phyloP scores from a whole-genome alignment of 2,797 vertebrate genomes.

The Poeciliopsis gracilis region DNA sequence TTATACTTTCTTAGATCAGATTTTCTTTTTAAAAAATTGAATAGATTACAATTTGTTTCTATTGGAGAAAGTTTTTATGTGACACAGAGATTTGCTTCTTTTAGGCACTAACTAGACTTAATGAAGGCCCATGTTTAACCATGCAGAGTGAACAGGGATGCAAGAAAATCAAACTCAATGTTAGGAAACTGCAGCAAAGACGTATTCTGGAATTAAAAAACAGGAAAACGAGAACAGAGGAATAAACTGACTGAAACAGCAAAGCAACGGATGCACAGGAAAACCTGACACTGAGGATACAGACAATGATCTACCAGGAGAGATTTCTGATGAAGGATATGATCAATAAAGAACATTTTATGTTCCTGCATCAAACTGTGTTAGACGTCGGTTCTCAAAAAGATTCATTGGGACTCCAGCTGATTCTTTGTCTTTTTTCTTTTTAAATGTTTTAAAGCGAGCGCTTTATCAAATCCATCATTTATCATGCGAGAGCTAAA shows the following conservation, averaged over 20 bases:
- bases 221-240: background rate
- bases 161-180: background rate
- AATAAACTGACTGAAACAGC: background rate
- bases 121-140: background rate
- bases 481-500: slow-evolving; percentile 25
- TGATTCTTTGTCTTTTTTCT: slow-evolving; percentile 45
- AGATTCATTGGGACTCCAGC: slow-evolving; percentile 27
- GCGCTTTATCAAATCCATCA: slow-evolving; percentile 27
- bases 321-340: background rate
- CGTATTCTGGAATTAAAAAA: background rate
- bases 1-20: background rate
- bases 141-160: background rate
- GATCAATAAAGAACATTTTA: background rate
- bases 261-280: background rate
- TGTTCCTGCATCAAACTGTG: slow-evolving; percentile 2
- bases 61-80: background rate
- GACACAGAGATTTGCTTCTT: background rate
- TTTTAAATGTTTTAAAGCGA: slow-evolving; percentile 32
- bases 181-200: background rate
- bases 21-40: background rate
- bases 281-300: background rate
- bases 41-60: background rate
- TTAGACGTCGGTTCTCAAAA: slow-evolving; percentile 42
- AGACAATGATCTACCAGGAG: background rate
- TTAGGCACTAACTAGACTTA: background rate